Conservation (phyloP, 2,797 vertebrate genomes). For the Tapera naevia region DNA sequence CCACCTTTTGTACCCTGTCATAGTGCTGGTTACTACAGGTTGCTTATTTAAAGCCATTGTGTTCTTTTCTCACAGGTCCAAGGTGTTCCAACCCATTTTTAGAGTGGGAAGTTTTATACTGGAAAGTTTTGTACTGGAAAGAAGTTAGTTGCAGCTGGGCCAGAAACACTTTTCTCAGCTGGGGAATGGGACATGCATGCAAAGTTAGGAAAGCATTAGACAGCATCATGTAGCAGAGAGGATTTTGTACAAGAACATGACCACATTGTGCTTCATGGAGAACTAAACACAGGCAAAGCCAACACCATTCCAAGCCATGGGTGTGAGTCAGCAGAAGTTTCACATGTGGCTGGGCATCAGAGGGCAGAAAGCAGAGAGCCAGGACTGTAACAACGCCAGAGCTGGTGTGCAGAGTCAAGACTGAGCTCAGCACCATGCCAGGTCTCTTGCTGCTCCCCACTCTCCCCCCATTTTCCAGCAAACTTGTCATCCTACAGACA, state of each 20-base stretch:
- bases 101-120: background rate
- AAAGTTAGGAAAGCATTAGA: background rate
- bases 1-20: background rate
- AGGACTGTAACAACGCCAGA: background rate
- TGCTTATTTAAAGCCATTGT: background rate
- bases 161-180: background rate
- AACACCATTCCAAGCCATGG: background rate
- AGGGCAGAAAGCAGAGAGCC: background rate
- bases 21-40: background rate
- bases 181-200: background rate
- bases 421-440: background rate
- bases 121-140: background rate
- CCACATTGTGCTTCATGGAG: background rate
- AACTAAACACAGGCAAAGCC: background rate
- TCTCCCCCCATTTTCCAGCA: background rate
- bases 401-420: background rate
- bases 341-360: background rate
- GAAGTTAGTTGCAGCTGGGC: background rate
- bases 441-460: background rate
- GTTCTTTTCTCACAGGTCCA: background rate
- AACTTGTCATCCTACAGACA: background rate
- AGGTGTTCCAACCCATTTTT: background rate
- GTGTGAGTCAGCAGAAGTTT: background rate
- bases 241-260: background rate
- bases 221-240: background rate